These are phyloP conservation scores for Channa maculata DNA, from an alignment of 2,113 vertebrate species.

Conservation along the genomic window DNA sequence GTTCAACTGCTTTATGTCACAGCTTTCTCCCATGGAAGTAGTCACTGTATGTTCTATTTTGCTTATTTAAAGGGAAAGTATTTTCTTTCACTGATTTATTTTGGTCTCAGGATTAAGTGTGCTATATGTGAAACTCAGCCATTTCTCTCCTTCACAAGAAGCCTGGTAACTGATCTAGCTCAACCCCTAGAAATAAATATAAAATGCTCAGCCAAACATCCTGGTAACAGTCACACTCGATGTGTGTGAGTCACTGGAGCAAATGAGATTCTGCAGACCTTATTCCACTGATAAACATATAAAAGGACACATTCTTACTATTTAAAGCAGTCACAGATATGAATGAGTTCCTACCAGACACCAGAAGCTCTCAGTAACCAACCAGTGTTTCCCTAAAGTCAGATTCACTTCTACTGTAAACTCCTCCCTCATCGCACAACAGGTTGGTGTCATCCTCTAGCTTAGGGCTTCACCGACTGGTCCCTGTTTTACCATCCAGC, in stretches of 20 bases:
- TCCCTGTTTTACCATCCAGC: conserved; percentile 27
- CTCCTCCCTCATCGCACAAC: background rate
- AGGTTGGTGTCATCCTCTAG: background rate
- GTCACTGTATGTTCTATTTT: background rate
- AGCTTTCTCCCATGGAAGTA: background rate
- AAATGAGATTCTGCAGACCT: conserved; percentile 7
- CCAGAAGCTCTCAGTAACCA: background rate
- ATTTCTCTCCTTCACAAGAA: background rate
- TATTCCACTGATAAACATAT: background rate
- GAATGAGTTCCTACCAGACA: conserved; percentile 23
- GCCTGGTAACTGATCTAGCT: too few species aligned
- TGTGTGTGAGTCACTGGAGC: conserved; percentile 14
- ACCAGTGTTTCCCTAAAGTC: background rate
- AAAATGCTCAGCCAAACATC: background rate
- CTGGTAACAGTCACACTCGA: background rate
- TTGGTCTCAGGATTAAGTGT: too few species aligned
- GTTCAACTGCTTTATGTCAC: background rate
- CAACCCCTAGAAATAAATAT: background rate
- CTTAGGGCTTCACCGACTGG: background rate
- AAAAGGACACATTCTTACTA: background rate
- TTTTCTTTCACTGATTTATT: background rate
- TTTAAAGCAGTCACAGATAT: conserved; percentile 3
- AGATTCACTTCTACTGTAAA: background rate
- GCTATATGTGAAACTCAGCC: too few species aligned
- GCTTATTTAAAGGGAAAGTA: background rate